A percentile compares a stretch with the other conserved stretches of the same genome.
Conservation (phyloP, 1,140 invertebrate species). For the Ptiloglossa arizonensis region DNA sequence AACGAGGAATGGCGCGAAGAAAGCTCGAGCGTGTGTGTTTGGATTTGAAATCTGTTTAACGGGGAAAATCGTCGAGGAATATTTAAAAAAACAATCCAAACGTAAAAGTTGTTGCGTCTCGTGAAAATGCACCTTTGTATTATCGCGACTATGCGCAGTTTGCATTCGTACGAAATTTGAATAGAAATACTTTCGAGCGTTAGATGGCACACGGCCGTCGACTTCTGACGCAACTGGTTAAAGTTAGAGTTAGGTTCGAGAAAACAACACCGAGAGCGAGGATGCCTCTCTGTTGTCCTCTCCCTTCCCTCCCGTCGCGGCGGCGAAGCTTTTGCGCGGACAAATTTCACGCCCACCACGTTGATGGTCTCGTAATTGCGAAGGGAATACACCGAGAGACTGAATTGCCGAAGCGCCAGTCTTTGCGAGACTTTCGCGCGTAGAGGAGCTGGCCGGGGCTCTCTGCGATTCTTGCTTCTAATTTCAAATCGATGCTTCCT, state of each 20-base stretch:
- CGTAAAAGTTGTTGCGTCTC: no score
- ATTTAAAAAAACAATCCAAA: no score
- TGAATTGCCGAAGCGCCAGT: not conserved
- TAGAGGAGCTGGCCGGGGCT: not conserved
- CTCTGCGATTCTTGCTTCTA: not conserved
- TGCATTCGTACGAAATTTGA: no score
- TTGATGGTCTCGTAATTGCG: conserved; percentile 41
- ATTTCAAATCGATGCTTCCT: not conserved
- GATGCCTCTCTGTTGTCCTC: conserved; percentile 8
- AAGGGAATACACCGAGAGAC: conserved; percentile 6
- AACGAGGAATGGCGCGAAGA: no score
- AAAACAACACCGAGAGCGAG: conserved; percentile 5
- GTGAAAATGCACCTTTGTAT: no score
- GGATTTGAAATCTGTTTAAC: no score
- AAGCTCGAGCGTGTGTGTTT: no score
- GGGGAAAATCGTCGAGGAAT: no score
- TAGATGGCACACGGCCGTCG: no score
- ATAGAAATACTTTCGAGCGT: no score
- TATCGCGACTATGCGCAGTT: no score
- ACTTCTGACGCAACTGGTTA: conserved; percentile 28
- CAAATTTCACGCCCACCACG: conserved; percentile 52
- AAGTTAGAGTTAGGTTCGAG: conserved; percentile 57
- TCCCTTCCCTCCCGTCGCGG: not conserved
- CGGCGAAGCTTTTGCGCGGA: conserved; percentile 40
- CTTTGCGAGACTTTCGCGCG: not conserved